Conservation (phyloP, 2,888 invertebrate genomes). For the Parnassius glacialis region DNA sequence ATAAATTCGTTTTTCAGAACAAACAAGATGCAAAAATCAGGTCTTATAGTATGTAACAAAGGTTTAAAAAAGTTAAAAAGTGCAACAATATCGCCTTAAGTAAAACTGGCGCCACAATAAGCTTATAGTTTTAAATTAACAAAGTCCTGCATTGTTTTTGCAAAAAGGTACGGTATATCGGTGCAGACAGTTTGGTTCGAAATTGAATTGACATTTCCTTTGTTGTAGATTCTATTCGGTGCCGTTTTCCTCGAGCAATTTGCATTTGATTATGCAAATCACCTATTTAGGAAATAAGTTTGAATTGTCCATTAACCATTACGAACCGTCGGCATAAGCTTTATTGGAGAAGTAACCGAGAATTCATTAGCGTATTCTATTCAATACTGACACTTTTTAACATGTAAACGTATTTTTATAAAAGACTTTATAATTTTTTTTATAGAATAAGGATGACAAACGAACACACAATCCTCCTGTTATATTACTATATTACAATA, state of each 20-base stretch:
- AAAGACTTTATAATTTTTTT: no score
- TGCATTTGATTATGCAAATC: conserved; percentile 15
- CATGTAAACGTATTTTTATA: no score
- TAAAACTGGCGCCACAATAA: not conserved
- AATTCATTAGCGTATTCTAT: not conserved
- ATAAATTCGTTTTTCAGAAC: no score
- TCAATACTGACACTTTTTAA: not conserved
- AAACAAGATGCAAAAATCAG: no score
- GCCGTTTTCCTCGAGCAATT: conserved; percentile 1
- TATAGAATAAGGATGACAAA: no score
- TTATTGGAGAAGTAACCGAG: conserved; percentile 2
- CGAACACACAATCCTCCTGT: no score
- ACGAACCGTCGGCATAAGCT: not conserved
- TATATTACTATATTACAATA: no score
- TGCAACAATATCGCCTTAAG: no score
- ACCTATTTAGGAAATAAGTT: conserved; percentile 3
- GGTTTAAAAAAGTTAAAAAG: no score
- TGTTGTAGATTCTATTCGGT: not conserved
- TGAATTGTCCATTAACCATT: conserved; percentile 7
- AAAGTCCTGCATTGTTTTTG: not conserved
- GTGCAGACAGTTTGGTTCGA: not conserved
- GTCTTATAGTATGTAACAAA: no score
- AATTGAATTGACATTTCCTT: conserved; percentile 3
- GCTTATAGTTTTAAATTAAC: not conserved
- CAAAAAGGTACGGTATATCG: not conserved